Percentiles rank a stretch among this genome's conserved stretches.
Evolutionary conservation across 2,113 vertebrate genomes (phyloP).

Genomic region (Zeus faber): DNA sequence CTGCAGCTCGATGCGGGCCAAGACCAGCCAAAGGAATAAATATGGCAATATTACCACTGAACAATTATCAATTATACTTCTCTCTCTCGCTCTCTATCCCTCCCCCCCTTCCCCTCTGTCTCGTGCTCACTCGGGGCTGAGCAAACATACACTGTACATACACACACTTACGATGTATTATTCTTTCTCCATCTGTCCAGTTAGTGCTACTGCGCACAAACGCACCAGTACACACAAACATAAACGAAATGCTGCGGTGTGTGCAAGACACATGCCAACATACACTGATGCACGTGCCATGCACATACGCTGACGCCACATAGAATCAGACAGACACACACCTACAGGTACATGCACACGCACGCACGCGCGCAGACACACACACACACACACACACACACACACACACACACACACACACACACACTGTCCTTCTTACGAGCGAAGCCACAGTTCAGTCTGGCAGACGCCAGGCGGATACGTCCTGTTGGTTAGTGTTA

Average conservation of each 20-base stretch:
- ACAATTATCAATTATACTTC: conserved; percentile 57
- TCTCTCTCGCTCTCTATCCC: conserved; percentile 8
- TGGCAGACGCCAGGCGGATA: conserved; percentile 26
- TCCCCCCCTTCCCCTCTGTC: not conserved
- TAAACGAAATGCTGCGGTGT: too few relatives aligned
- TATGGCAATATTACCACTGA: conserved; percentile 53
- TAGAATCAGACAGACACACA: conserved; percentile 9
- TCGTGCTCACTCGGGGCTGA: too few relatives aligned
- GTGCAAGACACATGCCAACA: too few relatives aligned
- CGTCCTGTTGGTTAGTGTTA: conserved; percentile 19
- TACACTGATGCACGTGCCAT: too few relatives aligned
- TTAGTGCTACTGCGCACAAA: too few relatives aligned
- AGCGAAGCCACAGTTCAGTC: conserved; percentile 10
- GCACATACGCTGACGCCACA: too few relatives aligned
- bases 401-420: conserved; percentile 9
- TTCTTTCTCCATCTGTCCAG: not conserved
- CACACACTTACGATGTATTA: not conserved
- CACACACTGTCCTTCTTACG: not conserved
- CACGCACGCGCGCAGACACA: not conserved
- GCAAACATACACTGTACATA: not conserved
- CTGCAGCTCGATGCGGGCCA: conserved; percentile 48
- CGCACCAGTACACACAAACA: not conserved
- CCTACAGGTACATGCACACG: conserved; percentile 9
- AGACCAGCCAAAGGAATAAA: conserved; percentile 52
- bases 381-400: not conserved